A percentile compares a stretch with the other conserved stretches of the same genome.
Conservation (phyloP, 1,140 invertebrate genomes). For the Rhynchophorus ferrugineus region DNA sequence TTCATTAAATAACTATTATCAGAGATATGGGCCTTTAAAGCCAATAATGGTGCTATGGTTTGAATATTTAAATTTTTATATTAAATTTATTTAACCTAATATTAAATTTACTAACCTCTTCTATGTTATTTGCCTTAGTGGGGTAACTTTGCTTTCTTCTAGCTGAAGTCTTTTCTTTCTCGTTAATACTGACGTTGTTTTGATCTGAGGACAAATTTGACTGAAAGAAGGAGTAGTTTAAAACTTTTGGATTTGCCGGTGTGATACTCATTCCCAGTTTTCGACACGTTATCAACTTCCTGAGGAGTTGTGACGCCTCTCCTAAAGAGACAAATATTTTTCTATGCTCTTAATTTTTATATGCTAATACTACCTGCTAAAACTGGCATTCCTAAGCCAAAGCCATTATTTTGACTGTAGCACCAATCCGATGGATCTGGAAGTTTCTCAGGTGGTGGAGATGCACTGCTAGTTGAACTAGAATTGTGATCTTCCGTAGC, state of each 20-base stretch:
- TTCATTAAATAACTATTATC: too few species aligned
- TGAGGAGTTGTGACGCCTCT: constrained; percentile 62
- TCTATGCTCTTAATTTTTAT: neutral
- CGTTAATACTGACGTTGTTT: constrained; percentile 9
- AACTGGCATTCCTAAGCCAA: constrained; percentile 24
- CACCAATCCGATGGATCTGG: constrained; percentile 29
- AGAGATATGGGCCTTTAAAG: too few species aligned
- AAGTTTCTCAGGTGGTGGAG: constrained; percentile 24
- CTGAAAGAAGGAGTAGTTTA: constrained; percentile 24
- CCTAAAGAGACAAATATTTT: constrained; percentile 36
- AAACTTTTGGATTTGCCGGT: constrained; percentile 43
- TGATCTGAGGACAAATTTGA: constrained; percentile 3
- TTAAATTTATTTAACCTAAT: too few species aligned
- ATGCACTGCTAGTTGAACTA: constrained; percentile 33
- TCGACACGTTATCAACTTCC: constrained; percentile 65
- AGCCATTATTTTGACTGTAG: constrained; percentile 29
- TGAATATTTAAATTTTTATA: too few species aligned
- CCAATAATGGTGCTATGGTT: too few species aligned
- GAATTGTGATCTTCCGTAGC: constrained; percentile 37
- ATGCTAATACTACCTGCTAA: constrained; percentile 16
- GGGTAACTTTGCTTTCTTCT: constrained; percentile 68
- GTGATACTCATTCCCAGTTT: constrained; percentile 55
- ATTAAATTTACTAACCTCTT: too few species aligned
- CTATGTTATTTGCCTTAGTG: constrained; percentile 45
- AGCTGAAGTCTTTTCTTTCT: constrained; percentile 47